Conservation (phyloP, 2,113 vertebrate genomes). For the Pterocles burchelli region DNA sequence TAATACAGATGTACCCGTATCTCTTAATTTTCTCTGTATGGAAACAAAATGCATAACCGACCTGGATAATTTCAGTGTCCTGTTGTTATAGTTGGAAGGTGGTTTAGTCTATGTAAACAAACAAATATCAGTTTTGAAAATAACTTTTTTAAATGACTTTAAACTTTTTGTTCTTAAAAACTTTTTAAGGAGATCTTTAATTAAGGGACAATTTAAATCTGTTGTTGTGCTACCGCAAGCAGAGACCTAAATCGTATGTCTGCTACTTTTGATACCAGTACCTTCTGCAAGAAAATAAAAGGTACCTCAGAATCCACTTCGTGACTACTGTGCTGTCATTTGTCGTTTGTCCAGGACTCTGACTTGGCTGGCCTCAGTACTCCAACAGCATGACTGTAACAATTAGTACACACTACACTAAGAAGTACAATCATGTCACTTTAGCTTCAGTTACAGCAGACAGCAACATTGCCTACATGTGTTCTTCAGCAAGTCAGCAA, state of each 20-base stretch:
- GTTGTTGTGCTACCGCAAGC: not conserved
- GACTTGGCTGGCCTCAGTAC: not conserved
- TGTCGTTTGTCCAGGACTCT: not conserved
- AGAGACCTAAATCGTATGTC: fast-evolving
- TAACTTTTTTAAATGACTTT: not conserved
- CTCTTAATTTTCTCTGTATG: not conserved
- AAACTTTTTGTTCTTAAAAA: too few species aligned
- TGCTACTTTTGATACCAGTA: not conserved
- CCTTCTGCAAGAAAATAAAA: not conserved
- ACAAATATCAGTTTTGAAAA: not conserved
- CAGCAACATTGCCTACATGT: not conserved
- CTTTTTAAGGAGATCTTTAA: too few species aligned
- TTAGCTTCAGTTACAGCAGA: not conserved
- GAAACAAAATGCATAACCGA: not conserved
- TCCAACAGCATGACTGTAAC: not conserved
- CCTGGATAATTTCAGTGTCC: not conserved
- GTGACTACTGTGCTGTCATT: not conserved
- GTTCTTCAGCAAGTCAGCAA: not conserved
- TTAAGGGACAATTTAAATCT: not conserved
- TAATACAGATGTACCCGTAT: not conserved
- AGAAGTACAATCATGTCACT: not conserved
- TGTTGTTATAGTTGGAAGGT: not conserved
- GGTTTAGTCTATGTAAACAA: not conserved
- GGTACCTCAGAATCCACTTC: not conserved
- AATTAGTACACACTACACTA: not conserved